These are phyloP conservation scores for Dermatemys mawii DNA, from an alignment of 2,113 vertebrate genomes.

Conservation along the genomic window DNA sequence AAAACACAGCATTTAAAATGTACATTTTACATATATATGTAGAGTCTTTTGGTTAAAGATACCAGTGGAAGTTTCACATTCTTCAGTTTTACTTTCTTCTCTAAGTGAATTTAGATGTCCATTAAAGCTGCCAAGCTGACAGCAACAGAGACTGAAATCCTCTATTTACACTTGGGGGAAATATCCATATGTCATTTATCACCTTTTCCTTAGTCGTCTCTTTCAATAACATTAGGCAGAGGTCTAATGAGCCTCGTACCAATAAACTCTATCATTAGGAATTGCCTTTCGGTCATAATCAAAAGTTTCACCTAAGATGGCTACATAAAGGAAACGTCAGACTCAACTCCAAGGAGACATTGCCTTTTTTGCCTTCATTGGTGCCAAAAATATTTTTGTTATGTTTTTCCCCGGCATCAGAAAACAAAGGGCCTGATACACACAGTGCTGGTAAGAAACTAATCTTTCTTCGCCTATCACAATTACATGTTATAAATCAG, in stretches of 20 bases:
- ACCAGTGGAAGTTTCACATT: background rate
- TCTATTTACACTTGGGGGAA: background rate
- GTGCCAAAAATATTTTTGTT: background rate
- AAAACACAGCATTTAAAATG: background rate
- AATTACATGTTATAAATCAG: background rate
- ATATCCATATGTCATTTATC: background rate
- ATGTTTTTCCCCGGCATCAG: background rate
- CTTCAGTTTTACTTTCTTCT: background rate
- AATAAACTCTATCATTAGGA: background rate
- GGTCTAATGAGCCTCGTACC: background rate
- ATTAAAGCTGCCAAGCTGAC: background rate
- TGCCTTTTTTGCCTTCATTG: background rate
- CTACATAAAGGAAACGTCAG: background rate
- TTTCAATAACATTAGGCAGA: accelerated
- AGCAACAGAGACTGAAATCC: background rate
- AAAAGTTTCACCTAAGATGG: background rate
- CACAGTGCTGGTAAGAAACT: background rate
- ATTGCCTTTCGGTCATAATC: background rate
- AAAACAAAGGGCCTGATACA: background rate
- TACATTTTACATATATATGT: background rate
- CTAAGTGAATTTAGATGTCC: background rate
- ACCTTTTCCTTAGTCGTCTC: background rate
- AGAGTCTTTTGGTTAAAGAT: background rate
- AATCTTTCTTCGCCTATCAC: background rate
- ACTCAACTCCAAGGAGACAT: background rate